These are phyloP conservation scores for Blastomussa wellsi DNA, from an alignment of 92 coral and sea anemone genomes.

Conservation along the genomic window DNA sequence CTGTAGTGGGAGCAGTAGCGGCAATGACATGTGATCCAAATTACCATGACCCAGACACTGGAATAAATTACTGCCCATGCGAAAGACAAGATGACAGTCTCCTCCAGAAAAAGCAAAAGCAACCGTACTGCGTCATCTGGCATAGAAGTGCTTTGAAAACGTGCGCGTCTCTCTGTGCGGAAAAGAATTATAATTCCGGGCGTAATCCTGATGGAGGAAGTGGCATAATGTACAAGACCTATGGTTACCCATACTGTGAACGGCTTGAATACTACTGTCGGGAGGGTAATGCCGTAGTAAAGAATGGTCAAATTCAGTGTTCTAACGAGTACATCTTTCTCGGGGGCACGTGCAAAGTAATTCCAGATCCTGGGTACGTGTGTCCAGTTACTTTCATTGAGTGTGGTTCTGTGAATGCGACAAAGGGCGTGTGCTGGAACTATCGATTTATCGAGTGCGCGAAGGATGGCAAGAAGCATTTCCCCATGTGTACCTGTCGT, in stretches of 20 bases:
- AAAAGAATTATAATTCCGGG: not conserved
- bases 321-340: slow-evolving; percentile 6
- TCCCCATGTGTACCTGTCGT: slow-evolving; percentile 25
- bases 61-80: slow-evolving; percentile 33
- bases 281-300: slow-evolving; percentile 6
- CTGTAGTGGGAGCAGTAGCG: slow-evolving; percentile 12
- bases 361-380: slow-evolving; percentile 28
- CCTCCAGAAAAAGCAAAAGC: slow-evolving; percentile 5
- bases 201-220: slow-evolving; percentile 7
- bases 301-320: slow-evolving; percentile 22
- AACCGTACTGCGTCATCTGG: slow-evolving; percentile 22
- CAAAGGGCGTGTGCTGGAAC: slow-evolving; percentile 36
- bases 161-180: slow-evolving; percentile 6
- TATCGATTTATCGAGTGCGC: slow-evolving; percentile 33
- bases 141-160: slow-evolving; percentile 5
- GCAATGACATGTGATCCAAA: slow-evolving; percentile 19
- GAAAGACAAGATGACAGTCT: not conserved
- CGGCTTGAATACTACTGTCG: slow-evolving; percentile 25
- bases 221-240: slow-evolving; percentile 26
- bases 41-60: slow-evolving; percentile 30
- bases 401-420: slow-evolving; percentile 19
- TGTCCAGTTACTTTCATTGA: slow-evolving; percentile 29
- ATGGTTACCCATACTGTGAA: slow-evolving; percentile 28
- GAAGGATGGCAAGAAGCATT: slow-evolving; percentile 14
- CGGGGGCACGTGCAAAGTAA: slow-evolving; percentile 16